These are phyloP conservation scores for Sinhomidia bicolor DNA, from an alignment of 2,888 invertebrate species.

Conservation along the genomic window DNA sequence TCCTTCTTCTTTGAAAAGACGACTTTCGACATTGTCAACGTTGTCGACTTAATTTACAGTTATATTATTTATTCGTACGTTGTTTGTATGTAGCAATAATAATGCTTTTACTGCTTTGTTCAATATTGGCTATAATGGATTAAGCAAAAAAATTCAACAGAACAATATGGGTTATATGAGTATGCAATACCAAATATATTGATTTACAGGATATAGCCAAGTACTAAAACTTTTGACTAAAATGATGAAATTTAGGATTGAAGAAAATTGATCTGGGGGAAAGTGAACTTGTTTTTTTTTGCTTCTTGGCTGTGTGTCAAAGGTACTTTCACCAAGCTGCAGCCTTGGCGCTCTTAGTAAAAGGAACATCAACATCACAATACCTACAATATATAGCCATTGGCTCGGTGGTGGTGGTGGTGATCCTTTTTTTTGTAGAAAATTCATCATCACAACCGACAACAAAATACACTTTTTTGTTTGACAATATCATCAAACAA, in stretches of 20 bases:
- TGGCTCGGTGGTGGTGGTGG: too few relatives aligned
- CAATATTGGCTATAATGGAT: too few relatives aligned
- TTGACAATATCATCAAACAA: slow-evolving; percentile 19
- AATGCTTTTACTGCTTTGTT: too few relatives aligned
- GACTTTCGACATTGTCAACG: too few relatives aligned
- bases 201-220: not conserved
- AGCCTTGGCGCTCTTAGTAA: not conserved
- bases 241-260: not conserved
- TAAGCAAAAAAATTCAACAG: not conserved
- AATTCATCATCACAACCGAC: not conserved
- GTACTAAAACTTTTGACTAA: not conserved
- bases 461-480: not conserved
- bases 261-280: slow-evolving; percentile 8
- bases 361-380: not conserved
- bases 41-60: too few relatives aligned
- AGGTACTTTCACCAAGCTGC: not conserved
- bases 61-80: too few relatives aligned
- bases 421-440: slow-evolving; percentile 19
- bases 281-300: not conserved
- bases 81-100: too few relatives aligned
- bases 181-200: not conserved
- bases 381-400: too few relatives aligned
- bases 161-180: not conserved
- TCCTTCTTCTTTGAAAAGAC: too few relatives aligned
- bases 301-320: not conserved